Conservation (phyloP, 2,888 invertebrate species). For the Argynnis bischoffii region DNA sequence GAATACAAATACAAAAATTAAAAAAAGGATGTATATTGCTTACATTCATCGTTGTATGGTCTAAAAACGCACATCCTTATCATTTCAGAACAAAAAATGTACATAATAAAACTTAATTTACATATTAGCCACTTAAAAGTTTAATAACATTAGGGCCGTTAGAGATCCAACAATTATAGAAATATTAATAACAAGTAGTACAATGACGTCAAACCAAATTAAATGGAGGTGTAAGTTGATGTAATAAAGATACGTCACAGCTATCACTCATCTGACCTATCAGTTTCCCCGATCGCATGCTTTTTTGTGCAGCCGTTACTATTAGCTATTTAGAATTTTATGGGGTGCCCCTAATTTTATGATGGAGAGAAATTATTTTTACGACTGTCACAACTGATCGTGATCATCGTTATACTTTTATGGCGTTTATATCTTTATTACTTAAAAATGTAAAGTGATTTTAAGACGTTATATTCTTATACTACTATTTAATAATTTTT, state of each 20-base stretch:
- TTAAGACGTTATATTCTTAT: constrained; percentile 5
- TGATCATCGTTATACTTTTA: constrained; percentile 28
- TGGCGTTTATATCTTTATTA: constrained; percentile 30
- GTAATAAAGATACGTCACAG: constrained; percentile 41
- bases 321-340: constrained; percentile 30
- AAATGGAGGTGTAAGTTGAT: constrained; percentile 39
- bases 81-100: not conserved
- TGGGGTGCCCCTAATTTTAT: constrained; percentile 39
- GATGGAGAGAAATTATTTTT: constrained; percentile 30
- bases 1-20: too few species aligned
- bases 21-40: too few species aligned
- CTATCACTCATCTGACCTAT: constrained; percentile 41
- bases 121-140: not conserved
- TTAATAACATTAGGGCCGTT: constrained; percentile 11
- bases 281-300: constrained; percentile 40
- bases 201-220: constrained; percentile 36
- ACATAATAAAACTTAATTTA: not conserved
- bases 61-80: not conserved
- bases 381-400: constrained; percentile 36
- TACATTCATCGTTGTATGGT: too few species aligned
- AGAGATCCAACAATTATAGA: constrained; percentile 15
- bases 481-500: not conserved
- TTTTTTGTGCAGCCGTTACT: constrained; percentile 38
- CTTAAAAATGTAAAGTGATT: constrained; percentile 21
- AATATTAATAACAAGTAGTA: constrained; percentile 23